Evolutionary conservation across 64 coral and sea anemone species (phyloP), one percentile per base, ranked within the genome.

Genomic region (Actinia tenebrosa): DNA sequence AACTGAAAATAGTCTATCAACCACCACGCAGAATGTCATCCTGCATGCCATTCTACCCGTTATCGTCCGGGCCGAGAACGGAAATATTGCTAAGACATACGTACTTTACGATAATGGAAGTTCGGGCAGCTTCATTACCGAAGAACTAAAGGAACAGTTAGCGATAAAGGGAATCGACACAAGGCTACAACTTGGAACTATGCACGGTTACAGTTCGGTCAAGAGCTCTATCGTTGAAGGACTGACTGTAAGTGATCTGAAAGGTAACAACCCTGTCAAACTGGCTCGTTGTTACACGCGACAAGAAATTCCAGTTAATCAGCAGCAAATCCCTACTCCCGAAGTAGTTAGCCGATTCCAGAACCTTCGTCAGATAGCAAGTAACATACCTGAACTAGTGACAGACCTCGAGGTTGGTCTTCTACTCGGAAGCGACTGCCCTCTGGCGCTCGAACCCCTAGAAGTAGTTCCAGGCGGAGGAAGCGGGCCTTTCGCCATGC

Each of bases 61-160:
- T 16, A 87, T 30, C 64, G 92, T 93, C 9, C 89, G 45, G 59
- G n/a, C 19, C 54, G 14, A 82, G 84, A 81, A 89, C 20, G 80
- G 58, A 50, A 86, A 43, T 50, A 19, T 44, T 43, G 92, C 87
- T 37, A 87, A 77, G 9, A 89, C 92, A 26, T 90, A 90, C 44
- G 92, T 84, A 9, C 86, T 94, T 44, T 94, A 94, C 50, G 92
- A 94, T 56, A 90, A 78, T 43, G 92, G 88, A 18, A 94, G 92
- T n/a, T 77, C 52, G 43, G 92, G 88, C 55, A 89, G 84, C 44
- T 94, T 94, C 44, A 78, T 94, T 25, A 94, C 92, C 54, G 88
- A 94, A 82, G 56, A 54, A 37, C 84, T 94, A 60, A 85, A 59
- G 50, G 84, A 89, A 3, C 75, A 87, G 50, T 66, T 94, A 15